Conservation (phyloP, 1,140 invertebrate genomes). For the Nixonia krombeini region DNA sequence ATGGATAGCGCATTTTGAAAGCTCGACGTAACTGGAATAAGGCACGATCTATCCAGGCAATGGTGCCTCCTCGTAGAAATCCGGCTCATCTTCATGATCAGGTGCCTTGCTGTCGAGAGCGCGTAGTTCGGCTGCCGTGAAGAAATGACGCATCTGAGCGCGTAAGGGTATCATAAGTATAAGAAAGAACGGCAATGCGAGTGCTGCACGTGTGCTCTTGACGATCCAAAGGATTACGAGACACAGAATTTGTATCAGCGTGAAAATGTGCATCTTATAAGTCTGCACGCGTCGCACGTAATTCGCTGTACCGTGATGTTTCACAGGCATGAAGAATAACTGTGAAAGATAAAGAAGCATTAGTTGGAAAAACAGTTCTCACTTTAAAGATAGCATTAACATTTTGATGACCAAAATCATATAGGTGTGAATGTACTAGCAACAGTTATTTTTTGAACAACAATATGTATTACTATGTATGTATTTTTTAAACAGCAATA, state of each 20-base stretch:
- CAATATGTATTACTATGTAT: no score
- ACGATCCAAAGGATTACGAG: slow-evolving; percentile 86
- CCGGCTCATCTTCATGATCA: slow-evolving; percentile 88
- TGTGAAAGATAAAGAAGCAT: slow-evolving; percentile 7
- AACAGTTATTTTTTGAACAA: no score
- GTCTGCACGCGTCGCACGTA: slow-evolving; percentile 88
- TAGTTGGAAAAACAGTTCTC: no score
- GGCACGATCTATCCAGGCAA: slow-evolving; percentile 79
- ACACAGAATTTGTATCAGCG: slow-evolving; percentile 85
- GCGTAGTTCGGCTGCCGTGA: slow-evolving; percentile 84
- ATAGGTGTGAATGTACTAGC: no score
- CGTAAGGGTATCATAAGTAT: slow-evolving; percentile 91
- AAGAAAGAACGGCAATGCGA: slow-evolving; percentile 93
- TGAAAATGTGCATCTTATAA: slow-evolving; percentile 93
- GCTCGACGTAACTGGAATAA: slow-evolving; percentile 42
- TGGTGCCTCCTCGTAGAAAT: slow-evolving; percentile 90
- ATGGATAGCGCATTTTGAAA: no score
- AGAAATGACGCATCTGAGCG: slow-evolving; percentile 80
- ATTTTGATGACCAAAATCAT: no score
- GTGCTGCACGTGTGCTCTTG: slow-evolving; percentile 88
- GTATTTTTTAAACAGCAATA: no score
- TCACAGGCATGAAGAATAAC: slow-evolving; percentile 92
- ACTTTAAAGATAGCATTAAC: no score
- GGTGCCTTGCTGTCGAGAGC: slow-evolving; percentile 87
- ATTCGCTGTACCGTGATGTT: slow-evolving; percentile 89